These are phyloP conservation scores for Fratercula arctica DNA, from an alignment of 2,797 vertebrate species.

Conservation along the genomic window DNA sequence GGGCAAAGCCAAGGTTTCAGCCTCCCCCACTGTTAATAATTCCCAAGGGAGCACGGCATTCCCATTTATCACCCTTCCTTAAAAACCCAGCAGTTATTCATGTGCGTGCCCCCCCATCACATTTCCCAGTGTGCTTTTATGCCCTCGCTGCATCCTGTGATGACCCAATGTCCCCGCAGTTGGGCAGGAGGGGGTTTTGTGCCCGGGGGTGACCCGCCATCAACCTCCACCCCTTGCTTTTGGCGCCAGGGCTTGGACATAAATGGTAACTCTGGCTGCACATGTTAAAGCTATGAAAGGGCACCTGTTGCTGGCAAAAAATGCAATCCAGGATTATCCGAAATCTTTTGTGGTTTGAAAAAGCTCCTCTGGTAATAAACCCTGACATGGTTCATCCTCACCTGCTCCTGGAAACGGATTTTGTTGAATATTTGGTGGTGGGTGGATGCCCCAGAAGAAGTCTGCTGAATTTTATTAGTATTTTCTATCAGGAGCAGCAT, in stretches of 20 bases:
- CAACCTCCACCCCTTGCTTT: background rate
- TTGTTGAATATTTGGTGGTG: background rate
- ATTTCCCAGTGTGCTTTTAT: constrained; percentile 12
- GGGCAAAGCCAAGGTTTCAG: constrained; percentile 70
- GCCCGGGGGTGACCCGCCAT: background rate
- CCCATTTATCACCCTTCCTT: constrained; percentile 68
- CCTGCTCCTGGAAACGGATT: background rate
- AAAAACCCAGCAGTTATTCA: constrained; percentile 56
- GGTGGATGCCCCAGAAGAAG: background rate
- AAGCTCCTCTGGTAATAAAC: background rate
- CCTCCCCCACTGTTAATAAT: constrained; percentile 69
- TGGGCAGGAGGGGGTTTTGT: background rate
- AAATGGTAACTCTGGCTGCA: background rate
- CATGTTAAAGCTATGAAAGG: rapidly evolving
- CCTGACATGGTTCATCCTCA: background rate
- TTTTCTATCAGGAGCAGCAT: background rate
- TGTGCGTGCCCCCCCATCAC: background rate
- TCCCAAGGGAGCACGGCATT: background rate
- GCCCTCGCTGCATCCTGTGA: background rate
- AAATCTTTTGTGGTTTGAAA: background rate
- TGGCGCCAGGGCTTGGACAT: background rate
- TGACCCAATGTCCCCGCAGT: rapidly evolving
- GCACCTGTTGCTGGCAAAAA: constrained; percentile 3
- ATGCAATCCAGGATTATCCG: background rate
- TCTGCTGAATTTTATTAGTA: background rate